Evolutionary conservation across 1,140 invertebrate species (phyloP), one percentile per base, ranked within the genome.

Genomic region (Panonychus citri): DNA sequence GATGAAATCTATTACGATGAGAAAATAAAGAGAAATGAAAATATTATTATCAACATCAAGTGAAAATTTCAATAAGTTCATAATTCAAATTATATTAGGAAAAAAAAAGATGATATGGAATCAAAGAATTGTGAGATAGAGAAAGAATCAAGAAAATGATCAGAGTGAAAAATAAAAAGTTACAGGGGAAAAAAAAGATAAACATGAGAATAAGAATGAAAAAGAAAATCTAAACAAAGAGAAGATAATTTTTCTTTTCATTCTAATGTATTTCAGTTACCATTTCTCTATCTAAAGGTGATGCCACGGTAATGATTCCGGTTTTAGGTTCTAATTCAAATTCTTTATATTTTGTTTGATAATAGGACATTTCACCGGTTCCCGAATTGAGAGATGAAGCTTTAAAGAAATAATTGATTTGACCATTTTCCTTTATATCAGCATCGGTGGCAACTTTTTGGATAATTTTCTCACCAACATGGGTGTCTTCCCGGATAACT

Each of bases 401-500:
- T 30, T 24, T 25, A 51, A 90, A 69, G 1, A 76, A 77, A 67
- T 90, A 76, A 8, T 63, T 67, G 81, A 59, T 78, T 54, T 78
- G 74, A 10, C 86, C 86, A 54, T 83, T 84, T 0, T 76, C 69
- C 1, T 81, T 85, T 30, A 83, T 71, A 71, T 95, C 89, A 0
- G 82, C 81, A 70, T 95, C 90, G 5, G 77, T 80, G 0, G 90
- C 90, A 49, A 80, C 80, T 13, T 91, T 74, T 0, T 82, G 77
- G 0, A 83, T 85, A 0, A 93, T 78, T 0, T 90, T 79, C 37
- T 82, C 81, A 55, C 87, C 88, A 1, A 80, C 69, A 0, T 89
- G 89, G 34, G 93, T 76, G 68, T 95, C 90, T 70, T 95, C 90
- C 1, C 85, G 76, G 1, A 90, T 78, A 66, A 86, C 84, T 3